Percentiles rank a stretch among this genome's conserved stretches.
Evolutionary conservation across 2,888 invertebrate genomes (phyloP).

Genomic region (Quadroppia sp.): DNA sequence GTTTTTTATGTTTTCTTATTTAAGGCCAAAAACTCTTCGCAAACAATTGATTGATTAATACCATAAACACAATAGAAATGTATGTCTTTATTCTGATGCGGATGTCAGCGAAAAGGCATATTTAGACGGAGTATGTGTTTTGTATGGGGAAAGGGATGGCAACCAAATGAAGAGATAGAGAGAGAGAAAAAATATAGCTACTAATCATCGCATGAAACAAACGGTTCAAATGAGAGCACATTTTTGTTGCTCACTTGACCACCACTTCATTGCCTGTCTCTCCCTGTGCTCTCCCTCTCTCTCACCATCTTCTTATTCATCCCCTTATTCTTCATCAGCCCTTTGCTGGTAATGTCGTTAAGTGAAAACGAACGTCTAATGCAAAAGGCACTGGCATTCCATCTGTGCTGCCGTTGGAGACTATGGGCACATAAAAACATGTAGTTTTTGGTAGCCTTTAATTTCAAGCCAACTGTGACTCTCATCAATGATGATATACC

Average conservation of each 20-base stretch:
- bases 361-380: background rate
- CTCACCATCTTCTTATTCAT: background rate
- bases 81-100: background rate
- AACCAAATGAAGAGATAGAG: background rate
- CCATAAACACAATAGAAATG: background rate
- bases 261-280: background rate
- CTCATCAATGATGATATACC: background rate
- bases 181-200: background rate
- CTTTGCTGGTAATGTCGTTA: conserved; percentile 7
- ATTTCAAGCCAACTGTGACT: conserved; percentile 19
- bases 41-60: conserved; percentile 28
- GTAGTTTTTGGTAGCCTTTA: conserved; percentile 9
- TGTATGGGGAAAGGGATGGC: too few relatives aligned
- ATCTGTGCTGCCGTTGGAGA: background rate
- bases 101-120: conserved; percentile 17
- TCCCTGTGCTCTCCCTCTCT: background rate
- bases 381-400: background rate
- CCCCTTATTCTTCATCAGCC: background rate
- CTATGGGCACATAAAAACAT: background rate
- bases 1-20: too few relatives aligned
- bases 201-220: background rate
- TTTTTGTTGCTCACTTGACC: conserved; percentile 6
- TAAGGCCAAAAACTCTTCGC: background rate
- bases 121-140: background rate
- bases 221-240: background rate